Base-by-base conservation (phyloP, 2,888 invertebrate species). In the Prenolepis imparis region DNA sequence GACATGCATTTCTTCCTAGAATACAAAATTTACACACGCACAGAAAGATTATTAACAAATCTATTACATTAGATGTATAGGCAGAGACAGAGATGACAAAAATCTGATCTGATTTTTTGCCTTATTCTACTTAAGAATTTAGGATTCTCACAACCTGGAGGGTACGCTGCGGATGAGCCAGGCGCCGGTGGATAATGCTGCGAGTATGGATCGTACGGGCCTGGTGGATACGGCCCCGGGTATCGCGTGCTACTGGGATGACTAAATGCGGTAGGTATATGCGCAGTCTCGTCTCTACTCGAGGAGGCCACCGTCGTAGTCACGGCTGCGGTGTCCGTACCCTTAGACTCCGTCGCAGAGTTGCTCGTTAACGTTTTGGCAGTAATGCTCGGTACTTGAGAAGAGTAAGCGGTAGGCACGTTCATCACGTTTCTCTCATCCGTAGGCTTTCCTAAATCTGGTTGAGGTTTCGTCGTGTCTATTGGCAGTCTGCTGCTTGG, bases 111-210 rank as follows among this genome's bases (percentile, higher is more conserved):
- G 41, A 72, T 3, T 39, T 57, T 24, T n/a, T 1, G 9, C 39
- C 36, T 75, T 36, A 78, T n/a, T 36, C 41, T 59, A 44, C 44
- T 48, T 55, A 6, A 59, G 3, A 41, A 44, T 15, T 0, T 21
- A 48, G 41, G 78, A 92, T 52, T 52, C 92, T 89, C 86, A 94
- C 94, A 93, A 91, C 90, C 90, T 61, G 94, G 92, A 77, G 94
- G 93, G 90, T 94, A 94, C 90, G 93, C 92, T 57, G 94, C 91
- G 11, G 94, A 91, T 28, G 94, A 92, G 18, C 92, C 93, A 52
- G 94, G 93, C 28, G 93, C 92, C 12, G 94, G 92, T 77, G 94
- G 93, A 87, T 94, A 94, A 86, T 94, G 94, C 74, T 94, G 94
- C 28, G 94, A 87, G 63, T 94, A 94, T 24, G 94, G 94, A 84